Evolutionary conservation across 1,140 invertebrate species (phyloP), one percentile per base, ranked within the genome.

Genomic region (Pseudobourletiella spinata): DNA sequence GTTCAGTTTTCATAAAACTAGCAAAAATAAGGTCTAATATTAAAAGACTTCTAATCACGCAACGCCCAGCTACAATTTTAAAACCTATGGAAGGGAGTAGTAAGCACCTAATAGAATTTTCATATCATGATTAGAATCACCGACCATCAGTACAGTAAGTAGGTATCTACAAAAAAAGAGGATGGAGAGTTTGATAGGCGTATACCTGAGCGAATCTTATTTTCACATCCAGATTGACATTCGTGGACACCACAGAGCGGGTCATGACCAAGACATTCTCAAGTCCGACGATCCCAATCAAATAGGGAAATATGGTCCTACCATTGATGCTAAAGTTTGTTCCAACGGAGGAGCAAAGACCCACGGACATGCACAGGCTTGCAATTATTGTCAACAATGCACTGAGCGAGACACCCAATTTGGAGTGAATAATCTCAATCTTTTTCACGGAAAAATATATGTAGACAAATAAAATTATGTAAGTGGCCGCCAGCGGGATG

Each of bases 211-310:
- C 94, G 18, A 96, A 83, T 30, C 94, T 81, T 60, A 95, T 91
- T 77, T 95, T 96, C 1, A 94, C 88, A 75, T 97, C 94, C 2
- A 96, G 79, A 72, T 95, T 87, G 1, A 86, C 79, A 15, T 93
- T 88, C 11, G 92, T 95, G 2, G 90, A 91, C 1, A 93, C 88
- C 0, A 98, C 89, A 71, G 92, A 93, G 75, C 94, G 93, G 0
- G 93, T 97, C 25, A 98, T 77, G 0, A 97, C 91, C 18, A 98
- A 76, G 26, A 95, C 88, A 76, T 99, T 99, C 77, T 99, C 96
- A 8, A 98, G 77, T 16, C 95, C 94, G 60, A 99, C 87, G 15
- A 98, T 83, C 42, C 97, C 87, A 0, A 96, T 88, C 46, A 98
- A 75, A 77, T 98, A 98, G 0, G 95, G 95, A 73, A 96, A 96